Evolutionary conservation across 2,113 vertebrate species (phyloP).

Genomic region (Tor tambroides): DNA sequence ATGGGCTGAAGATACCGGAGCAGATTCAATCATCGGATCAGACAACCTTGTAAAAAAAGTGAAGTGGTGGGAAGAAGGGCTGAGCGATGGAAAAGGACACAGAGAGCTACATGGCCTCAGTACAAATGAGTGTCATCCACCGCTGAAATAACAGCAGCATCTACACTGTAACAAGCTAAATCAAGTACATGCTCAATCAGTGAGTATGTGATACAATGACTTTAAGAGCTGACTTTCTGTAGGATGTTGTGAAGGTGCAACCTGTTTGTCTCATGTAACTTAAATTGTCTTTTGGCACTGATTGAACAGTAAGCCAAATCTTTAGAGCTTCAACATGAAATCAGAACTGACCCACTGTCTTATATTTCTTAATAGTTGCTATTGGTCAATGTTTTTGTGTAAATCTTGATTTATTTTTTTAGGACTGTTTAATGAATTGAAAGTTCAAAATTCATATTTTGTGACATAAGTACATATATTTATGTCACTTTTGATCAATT

Average conservation of each 20-base stretch:
- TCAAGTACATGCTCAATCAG: background rate
- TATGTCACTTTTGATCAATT: background rate
- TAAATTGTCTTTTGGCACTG: background rate
- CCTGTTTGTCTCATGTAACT: background rate
- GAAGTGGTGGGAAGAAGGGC: background rate
- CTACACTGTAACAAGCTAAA: background rate
- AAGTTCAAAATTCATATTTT: background rate
- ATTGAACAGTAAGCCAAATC: background rate
- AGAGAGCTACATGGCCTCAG: background rate
- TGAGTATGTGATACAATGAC: too few relatives aligned
- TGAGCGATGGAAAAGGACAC: background rate
- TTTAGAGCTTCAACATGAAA: background rate
- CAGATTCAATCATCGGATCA: slow-evolving; percentile 57
- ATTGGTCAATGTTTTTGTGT: background rate
- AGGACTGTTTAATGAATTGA: too few relatives aligned
- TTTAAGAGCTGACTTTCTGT: background rate
- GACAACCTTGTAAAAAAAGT: slow-evolving; percentile 47
- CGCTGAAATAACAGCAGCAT: background rate
- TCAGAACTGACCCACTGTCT: background rate
- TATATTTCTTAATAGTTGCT: background rate
- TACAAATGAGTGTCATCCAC: slow-evolving; percentile 13
- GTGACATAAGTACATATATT: background rate
- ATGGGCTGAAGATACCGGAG: slow-evolving; percentile 40
- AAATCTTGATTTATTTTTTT: too few relatives aligned
- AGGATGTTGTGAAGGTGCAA: background rate